phyloP scores from a whole-genome alignment of 2,888 invertebrate genomes.

The Beris morrisii region DNA sequence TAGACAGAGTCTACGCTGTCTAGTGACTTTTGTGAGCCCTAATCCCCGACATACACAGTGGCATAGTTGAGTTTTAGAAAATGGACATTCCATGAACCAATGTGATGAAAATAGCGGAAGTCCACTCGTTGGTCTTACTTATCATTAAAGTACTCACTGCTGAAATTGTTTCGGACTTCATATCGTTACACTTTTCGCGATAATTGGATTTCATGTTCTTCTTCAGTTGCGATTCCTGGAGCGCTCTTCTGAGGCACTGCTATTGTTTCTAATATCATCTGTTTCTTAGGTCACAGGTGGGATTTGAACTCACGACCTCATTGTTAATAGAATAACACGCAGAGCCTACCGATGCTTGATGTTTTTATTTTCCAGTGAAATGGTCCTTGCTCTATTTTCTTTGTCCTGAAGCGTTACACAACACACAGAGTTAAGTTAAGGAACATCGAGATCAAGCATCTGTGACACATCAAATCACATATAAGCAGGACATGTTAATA shows the following conservation, averaged over 20 bases:
- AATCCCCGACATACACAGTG: constrained; percentile 9
- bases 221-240: too few species aligned
- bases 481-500: background rate
- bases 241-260: too few species aligned
- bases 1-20: background rate
- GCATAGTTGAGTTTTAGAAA: background rate
- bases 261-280: too few species aligned
- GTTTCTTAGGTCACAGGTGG: too few species aligned
- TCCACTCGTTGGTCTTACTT: background rate
- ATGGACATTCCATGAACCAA: constrained; percentile 2
- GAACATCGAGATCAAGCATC: too few species aligned
- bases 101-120: background rate
- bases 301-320: too few species aligned
- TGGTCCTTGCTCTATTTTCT: constrained; percentile 4
- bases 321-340: too few species aligned
- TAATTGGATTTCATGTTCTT: constrained; percentile 1
- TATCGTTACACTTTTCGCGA: background rate
- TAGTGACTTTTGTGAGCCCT: constrained; percentile 11
- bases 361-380: constrained; percentile 23
- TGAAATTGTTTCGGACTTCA: background rate
- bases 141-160: constrained; percentile 4
- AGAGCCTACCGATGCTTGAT: too few species aligned
- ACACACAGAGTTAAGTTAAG: too few species aligned
- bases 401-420: too few species aligned
- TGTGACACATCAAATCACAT: too few species aligned